These are phyloP conservation scores for Mesoligia furuncula DNA, from an alignment of 2,888 invertebrate species.

Conservation along the genomic window DNA sequence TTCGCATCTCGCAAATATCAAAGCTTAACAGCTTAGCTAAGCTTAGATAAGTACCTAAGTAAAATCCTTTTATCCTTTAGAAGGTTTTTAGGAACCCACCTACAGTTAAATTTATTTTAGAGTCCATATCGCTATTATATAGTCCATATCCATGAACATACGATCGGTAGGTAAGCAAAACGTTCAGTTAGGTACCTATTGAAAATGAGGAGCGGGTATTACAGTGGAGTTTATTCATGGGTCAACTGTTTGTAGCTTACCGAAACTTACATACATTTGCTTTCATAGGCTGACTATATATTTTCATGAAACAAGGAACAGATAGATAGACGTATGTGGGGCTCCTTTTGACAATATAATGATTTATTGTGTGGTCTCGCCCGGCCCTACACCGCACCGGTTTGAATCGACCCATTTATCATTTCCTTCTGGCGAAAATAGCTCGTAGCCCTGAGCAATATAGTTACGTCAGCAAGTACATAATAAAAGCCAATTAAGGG, in stretches of 20 bases:
- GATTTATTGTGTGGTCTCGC: constrained; percentile 53
- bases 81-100: background rate
- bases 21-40: constrained; percentile 2
- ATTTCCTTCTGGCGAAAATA: constrained; percentile 46
- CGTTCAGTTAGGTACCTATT: background rate
- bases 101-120: background rate
- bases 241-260: constrained; percentile 15
- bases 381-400: constrained; percentile 30
- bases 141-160: background rate
- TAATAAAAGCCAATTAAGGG: too few relatives aligned
- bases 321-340: constrained; percentile 24
- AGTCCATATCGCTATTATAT: too few relatives aligned
- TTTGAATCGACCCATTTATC: constrained; percentile 50
- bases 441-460: constrained; percentile 26
- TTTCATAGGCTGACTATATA: constrained; percentile 33
- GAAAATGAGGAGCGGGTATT: background rate
- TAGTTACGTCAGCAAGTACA: constrained; percentile 4
- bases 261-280: constrained; percentile 36
- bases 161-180: background rate
- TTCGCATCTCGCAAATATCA: background rate
- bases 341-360: constrained; percentile 39
- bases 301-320: constrained; percentile 25
- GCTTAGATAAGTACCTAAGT: too few relatives aligned
- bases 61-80: background rate
- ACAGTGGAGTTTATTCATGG: constrained; percentile 4